phyloP scores from a whole-genome alignment of 2,113 vertebrate genomes.

The Lamprotornis superbus region DNA sequence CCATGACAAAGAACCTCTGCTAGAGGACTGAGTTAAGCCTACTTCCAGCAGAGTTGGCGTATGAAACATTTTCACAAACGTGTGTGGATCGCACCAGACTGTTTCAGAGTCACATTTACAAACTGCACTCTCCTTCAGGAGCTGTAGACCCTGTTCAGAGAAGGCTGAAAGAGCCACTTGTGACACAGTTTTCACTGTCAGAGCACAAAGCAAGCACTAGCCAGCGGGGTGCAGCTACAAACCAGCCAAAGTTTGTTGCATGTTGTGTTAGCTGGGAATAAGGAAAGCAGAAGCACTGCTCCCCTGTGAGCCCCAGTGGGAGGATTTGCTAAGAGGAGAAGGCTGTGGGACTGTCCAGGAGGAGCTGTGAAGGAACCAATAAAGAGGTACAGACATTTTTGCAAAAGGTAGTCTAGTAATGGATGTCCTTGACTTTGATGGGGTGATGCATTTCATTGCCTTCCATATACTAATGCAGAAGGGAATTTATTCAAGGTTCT shows the following conservation, averaged over 20 bases:
- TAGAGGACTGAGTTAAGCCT: not conserved
- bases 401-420: not conserved
- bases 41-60: constrained; percentile 17
- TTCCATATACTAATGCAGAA: not conserved
- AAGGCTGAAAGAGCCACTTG: not conserved
- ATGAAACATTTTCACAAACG: constrained; percentile 31
- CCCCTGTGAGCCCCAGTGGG: not conserved
- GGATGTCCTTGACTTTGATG: not conserved
- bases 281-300: not conserved
- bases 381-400: not conserved
- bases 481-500: not conserved
- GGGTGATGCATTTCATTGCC: not conserved
- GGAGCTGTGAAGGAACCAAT: not conserved
- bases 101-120: not conserved
- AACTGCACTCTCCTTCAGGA: not conserved
- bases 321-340: not conserved
- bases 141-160: not conserved
- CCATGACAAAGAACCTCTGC: not conserved
- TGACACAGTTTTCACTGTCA: not conserved
- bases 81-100: not conserved
- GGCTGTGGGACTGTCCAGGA: not conserved
- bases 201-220: not conserved
- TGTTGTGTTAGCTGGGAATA: not conserved
- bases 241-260: not conserved
- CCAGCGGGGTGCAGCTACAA: not conserved